A percentile compares a stretch with the other conserved stretches of the same genome.
Evolutionary conservation across 2,113 vertebrate species (phyloP).

Genomic region (Recurvirostra avosetta): DNA sequence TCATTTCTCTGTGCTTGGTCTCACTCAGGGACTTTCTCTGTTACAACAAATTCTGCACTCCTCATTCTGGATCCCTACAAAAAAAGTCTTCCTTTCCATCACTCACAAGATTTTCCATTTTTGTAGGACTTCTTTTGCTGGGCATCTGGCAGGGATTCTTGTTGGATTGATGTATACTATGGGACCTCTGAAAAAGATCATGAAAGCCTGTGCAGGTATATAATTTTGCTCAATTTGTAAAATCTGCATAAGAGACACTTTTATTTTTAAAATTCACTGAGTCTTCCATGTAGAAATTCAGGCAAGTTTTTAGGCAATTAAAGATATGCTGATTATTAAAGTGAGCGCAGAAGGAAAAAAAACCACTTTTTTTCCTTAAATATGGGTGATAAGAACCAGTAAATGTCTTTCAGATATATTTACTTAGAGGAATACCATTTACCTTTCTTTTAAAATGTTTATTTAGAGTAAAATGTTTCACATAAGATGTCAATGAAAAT

Average conservation of each 20-base stretch:
- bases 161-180: constrained; percentile 89
- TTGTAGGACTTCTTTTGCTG: constrained; percentile 87
- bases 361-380: background rate
- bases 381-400: background rate
- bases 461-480: background rate
- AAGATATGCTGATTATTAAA: background rate
- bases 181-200: constrained; percentile 84
- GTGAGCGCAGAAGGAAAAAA: background rate
- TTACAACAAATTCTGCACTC: background rate
- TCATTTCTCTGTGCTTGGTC: background rate
- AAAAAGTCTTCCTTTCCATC: background rate
- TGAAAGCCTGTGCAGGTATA: constrained; percentile 84
- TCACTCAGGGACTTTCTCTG: background rate
- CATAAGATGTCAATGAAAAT: background rate
- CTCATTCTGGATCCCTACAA: background rate
- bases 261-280: background rate
- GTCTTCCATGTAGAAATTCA: background rate
- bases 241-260: background rate
- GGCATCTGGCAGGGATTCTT: constrained; percentile 92
- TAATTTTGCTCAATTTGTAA: background rate
- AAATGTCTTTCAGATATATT: background rate
- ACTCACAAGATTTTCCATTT: background rate
- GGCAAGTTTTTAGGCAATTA: background rate
- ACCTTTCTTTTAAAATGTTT: background rate
- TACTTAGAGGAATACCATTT: background rate